Conservation (phyloP, 2,797 vertebrate species). For the Selene dorsalis region DNA sequence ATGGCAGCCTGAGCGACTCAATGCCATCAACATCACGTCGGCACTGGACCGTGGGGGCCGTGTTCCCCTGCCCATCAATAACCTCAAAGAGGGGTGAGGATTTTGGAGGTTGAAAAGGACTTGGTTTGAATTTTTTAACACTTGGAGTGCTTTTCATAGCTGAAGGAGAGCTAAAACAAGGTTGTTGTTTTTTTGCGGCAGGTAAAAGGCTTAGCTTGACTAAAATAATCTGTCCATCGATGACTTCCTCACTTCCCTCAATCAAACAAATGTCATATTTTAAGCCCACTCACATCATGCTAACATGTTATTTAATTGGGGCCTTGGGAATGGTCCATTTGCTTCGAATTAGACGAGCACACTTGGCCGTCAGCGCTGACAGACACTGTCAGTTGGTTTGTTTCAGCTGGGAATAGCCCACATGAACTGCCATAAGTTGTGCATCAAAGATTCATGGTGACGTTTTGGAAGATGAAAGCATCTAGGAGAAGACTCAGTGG, state of each 20-base stretch:
- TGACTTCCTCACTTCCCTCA: slow-evolving; percentile 22
- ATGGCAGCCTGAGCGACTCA: slow-evolving; percentile 97
- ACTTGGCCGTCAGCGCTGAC: slow-evolving; percentile 34
- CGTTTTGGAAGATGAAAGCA: slow-evolving; percentile 68
- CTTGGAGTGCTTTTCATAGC: neutral
- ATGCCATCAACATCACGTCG: slow-evolving; percentile 98
- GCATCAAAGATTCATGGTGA: slow-evolving; percentile 68
- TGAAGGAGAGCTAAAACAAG: neutral
- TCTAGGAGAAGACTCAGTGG: slow-evolving; percentile 33
- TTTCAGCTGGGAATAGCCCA: slow-evolving; percentile 58
- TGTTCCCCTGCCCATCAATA: slow-evolving; percentile 96
- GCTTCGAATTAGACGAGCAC: slow-evolving; percentile 45
- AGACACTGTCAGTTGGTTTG: slow-evolving; percentile 45
- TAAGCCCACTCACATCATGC: slow-evolving; percentile 28
- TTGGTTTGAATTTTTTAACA: neutral
- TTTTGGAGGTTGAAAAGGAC: slow-evolving; percentile 11
- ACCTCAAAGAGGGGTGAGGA: slow-evolving; percentile 98
- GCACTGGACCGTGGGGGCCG: slow-evolving; percentile 95
- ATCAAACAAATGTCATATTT: slow-evolving; percentile 40
- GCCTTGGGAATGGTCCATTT: slow-evolving; percentile 47
- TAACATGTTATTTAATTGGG: slow-evolving; percentile 61
- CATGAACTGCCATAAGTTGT: slow-evolving; percentile 52
- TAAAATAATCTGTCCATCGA: slow-evolving; percentile 1
- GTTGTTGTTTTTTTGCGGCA: neutral
- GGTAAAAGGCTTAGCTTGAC: neutral